Evolutionary conservation across 92 coral and sea anemone genomes (phyloP).

Genomic region (Porites cylindrica): DNA sequence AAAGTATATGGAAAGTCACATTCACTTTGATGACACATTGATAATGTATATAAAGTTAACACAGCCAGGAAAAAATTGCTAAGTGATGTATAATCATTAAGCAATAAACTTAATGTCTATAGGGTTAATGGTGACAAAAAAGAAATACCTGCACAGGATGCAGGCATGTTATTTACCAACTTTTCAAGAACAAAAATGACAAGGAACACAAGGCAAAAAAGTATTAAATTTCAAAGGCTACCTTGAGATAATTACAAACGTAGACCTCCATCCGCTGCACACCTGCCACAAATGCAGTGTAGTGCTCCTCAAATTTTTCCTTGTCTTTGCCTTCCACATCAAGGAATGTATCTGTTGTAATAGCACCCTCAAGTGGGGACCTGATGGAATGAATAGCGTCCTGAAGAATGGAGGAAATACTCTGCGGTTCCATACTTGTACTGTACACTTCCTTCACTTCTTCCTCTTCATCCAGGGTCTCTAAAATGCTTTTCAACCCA

Average conservation of each 20-base stretch:
- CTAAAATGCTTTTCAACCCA: slow-evolving; percentile 56
- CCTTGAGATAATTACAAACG: slow-evolving; percentile 91
- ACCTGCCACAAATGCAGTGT: slow-evolving; percentile 83
- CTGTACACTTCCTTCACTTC: slow-evolving; percentile 76
- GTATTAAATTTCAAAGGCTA: neutral
- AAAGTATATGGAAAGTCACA: no score
- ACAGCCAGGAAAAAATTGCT: no score
- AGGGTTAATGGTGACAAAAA: no score
- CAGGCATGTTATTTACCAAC: no score
- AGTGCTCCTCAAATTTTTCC: slow-evolving; percentile 90
- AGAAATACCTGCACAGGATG: no score
- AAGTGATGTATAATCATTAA: no score
- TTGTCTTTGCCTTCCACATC: slow-evolving; percentile 88
- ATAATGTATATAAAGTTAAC: no score
- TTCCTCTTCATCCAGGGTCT: slow-evolving; percentile 78
- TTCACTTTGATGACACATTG: no score
- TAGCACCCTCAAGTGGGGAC: slow-evolving; percentile 68
- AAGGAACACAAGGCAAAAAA: neutral
- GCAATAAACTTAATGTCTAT: no score
- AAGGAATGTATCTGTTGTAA: slow-evolving; percentile 79
- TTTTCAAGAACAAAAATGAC: neutral
- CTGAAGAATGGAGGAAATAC: slow-evolving; percentile 76
- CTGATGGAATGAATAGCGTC: slow-evolving; percentile 74
- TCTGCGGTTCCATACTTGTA: slow-evolving; percentile 67
- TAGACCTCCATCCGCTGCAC: slow-evolving; percentile 81